phyloP scores from a whole-genome alignment of 2,888 invertebrate genomes.

The Xestia ashworthii region DNA sequence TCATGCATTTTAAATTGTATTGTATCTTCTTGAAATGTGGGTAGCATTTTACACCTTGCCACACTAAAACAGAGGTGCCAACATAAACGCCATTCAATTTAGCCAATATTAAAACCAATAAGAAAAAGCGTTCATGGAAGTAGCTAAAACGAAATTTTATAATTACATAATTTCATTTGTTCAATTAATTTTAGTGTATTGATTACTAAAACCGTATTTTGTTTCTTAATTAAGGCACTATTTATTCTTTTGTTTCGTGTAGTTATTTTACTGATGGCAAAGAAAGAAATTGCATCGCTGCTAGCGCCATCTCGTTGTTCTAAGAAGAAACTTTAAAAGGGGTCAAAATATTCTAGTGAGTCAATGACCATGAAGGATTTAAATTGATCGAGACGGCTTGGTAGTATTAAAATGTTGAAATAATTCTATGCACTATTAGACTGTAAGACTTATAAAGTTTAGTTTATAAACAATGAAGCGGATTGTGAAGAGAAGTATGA shows the following conservation, averaged over 20 bases:
- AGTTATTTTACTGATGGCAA: not conserved
- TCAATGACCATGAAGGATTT: constrained; percentile 25
- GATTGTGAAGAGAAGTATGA: not conserved
- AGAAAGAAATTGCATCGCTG: no score
- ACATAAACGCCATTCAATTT: constrained; percentile 54
- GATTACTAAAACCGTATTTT: not conserved
- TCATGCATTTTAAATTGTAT: not conserved
- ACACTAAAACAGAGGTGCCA: constrained; percentile 65
- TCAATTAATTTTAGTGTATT: not conserved
- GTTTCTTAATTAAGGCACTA: not conserved
- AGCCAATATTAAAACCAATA: constrained; percentile 72
- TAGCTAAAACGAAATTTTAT: constrained; percentile 45
- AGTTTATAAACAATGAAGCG: not conserved
- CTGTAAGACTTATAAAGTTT: not conserved
- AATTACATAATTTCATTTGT: constrained; percentile 14
- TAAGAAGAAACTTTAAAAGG: not conserved
- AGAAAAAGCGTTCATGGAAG: constrained; percentile 71
- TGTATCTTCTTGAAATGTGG: constrained; percentile 10
- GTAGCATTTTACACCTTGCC: constrained; percentile 43
- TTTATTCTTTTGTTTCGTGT: not conserved
- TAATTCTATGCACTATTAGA: not conserved
- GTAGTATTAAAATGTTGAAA: not conserved
- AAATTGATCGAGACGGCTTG: not conserved
- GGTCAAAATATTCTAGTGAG: constrained; percentile 9
- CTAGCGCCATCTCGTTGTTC: constrained; percentile 45